These are phyloP conservation scores for Tupiocoris notatus DNA, from an alignment of 2,888 invertebrate species.

Conservation along the genomic window DNA sequence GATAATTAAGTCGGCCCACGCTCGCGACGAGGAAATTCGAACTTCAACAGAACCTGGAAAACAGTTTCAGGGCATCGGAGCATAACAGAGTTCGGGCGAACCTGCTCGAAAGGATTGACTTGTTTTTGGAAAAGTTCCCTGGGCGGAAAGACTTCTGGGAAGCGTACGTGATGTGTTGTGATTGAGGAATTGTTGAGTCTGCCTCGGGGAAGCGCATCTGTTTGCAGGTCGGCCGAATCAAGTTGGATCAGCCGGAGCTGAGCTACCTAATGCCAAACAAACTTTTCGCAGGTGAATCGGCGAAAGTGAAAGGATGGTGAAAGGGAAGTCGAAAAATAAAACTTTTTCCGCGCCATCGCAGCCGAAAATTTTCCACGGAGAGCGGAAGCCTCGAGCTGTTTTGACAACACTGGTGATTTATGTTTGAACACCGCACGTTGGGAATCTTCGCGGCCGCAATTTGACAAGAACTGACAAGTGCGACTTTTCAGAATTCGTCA, in stretches of 20 bases:
- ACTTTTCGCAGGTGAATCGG: neutral
- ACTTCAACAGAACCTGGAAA: neutral
- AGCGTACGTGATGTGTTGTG: neutral
- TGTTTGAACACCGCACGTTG: neutral
- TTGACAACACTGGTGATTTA: neutral
- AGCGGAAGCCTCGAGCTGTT: neutral
- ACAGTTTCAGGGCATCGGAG: neutral
- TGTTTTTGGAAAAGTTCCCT: neutral
- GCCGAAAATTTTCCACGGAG: neutral
- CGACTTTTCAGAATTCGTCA: no score
- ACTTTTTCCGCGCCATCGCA: neutral
- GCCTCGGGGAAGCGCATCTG: neutral
- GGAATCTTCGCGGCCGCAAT: neutral
- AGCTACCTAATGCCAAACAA: neutral
- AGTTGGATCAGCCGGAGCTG: neutral
- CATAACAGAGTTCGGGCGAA: neutral
- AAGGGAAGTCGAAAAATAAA: neutral
- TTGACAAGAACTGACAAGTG: no score
- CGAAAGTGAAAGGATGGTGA: neutral
- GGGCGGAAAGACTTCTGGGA: neutral
- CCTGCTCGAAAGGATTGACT: neutral
- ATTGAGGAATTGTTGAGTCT: neutral
- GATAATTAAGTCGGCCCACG: neutral
- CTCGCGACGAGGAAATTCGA: neutral
- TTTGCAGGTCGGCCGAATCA: neutral